A percentile compares a stretch with the other conserved stretches of the same genome.
phyloP scores from a whole-genome alignment of 2,888 invertebrate genomes.

The Leucophenga montana region DNA sequence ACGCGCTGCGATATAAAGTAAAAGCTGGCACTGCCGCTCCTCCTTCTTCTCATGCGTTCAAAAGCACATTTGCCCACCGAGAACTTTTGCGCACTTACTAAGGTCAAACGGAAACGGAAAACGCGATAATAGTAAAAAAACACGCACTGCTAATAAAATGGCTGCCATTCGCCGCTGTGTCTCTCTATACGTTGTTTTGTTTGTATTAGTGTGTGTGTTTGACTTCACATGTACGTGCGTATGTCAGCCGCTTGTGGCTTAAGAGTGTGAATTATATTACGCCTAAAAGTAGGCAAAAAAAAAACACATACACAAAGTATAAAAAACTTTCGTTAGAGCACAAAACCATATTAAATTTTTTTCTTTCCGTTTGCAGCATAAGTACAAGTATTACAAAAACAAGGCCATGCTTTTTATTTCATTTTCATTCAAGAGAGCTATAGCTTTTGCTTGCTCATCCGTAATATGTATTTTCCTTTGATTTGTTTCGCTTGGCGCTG shows the following conservation, averaged over 20 bases:
- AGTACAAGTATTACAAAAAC: neutral
- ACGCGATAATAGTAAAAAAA: conserved; percentile 62
- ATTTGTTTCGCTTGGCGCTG: neutral
- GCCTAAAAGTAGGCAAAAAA: conserved; percentile 61
- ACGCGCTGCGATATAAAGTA: conserved; percentile 45
- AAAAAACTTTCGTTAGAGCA: too few relatives aligned
- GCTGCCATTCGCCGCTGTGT: conserved; percentile 50
- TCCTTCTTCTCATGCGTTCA: conserved; percentile 14
- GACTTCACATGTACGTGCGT: conserved; percentile 53
- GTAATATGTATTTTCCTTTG: conserved; percentile 43
- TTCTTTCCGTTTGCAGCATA: too few relatives aligned
- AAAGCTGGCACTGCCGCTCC: conserved; percentile 40
- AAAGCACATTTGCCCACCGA: conserved; percentile 16
- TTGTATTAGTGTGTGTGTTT: conserved; percentile 25
- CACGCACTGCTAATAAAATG: conserved; percentile 65
- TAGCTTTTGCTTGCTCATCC: conserved; percentile 30
- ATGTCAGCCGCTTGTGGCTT: conserved; percentile 61
- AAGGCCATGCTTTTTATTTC: conserved; percentile 23
- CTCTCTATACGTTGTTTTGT: conserved; percentile 39
- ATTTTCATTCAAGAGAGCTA: conserved; percentile 23
- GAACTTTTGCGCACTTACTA: conserved; percentile 35
- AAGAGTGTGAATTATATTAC: conserved; percentile 63
- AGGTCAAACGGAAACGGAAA: conserved; percentile 53
- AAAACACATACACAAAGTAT: conserved; percentile 40
- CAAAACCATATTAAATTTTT: too few relatives aligned